Conservation (phyloP, 2,888 invertebrate genomes). For the Adelognathus sp. region DNA sequence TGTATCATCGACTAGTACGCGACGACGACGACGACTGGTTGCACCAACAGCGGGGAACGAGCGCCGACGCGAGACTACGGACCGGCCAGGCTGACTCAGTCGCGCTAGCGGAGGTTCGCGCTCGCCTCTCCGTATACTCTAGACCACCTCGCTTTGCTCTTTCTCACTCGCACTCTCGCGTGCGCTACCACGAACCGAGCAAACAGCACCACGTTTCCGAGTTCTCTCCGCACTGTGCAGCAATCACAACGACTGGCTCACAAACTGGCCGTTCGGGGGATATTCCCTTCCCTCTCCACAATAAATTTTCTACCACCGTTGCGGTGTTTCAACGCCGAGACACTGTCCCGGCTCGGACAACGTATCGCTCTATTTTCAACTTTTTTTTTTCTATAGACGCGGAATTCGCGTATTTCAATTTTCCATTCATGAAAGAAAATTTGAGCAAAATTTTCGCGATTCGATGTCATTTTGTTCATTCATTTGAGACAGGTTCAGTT, state of each 20-base stretch:
- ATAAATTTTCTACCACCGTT: neutral
- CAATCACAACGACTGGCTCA: conserved; percentile 18
- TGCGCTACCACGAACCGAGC: neutral
- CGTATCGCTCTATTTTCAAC: conserved; percentile 50
- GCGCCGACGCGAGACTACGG: conserved; percentile 57
- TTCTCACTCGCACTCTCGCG: neutral
- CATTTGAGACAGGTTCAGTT: neutral
- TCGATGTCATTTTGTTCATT: neutral
- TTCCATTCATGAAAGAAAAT: neutral
- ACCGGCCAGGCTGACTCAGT: conserved; percentile 43
- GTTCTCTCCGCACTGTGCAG: conserved; percentile 20
- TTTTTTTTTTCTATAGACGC: conserved; percentile 24
- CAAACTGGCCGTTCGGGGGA: neutral
- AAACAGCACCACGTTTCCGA: conserved; percentile 38
- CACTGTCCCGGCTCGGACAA: conserved; percentile 8
- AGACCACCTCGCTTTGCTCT: neutral
- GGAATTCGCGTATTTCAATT: neutral
- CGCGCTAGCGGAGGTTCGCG: conserved; percentile 27
- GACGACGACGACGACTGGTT: conserved; percentile 38
- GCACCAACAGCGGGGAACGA: conserved; percentile 55
- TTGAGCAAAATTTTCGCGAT: neutral
- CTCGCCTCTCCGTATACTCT: no score
- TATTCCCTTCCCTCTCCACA: conserved; percentile 18
- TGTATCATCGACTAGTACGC: conserved; percentile 12
- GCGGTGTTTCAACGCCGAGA: conserved; percentile 24